These are phyloP conservation scores for Drosophila pallidifrons DNA, from an alignment of 1,140 invertebrate species.

Conservation along the genomic window DNA sequence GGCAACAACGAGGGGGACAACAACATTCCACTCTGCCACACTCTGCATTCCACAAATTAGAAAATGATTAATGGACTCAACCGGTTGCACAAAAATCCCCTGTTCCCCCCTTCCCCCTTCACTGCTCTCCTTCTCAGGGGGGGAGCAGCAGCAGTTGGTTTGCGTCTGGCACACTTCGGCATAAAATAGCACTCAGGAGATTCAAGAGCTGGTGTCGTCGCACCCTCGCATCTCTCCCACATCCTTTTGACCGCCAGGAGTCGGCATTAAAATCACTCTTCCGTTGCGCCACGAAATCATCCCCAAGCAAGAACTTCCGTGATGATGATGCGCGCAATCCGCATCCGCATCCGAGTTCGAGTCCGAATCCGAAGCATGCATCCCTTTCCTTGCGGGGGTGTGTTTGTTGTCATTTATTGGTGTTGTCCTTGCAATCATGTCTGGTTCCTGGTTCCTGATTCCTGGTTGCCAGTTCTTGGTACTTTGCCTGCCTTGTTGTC, in stretches of 20 bases:
- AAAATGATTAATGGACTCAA: conserved; percentile 85
- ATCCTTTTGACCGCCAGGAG: conserved; percentile 47
- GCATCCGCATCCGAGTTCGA: not conserved
- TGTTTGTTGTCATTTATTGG: conserved; percentile 83
- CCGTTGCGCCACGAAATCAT: conserved; percentile 54
- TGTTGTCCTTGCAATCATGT: conserved; percentile 61
- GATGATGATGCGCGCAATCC: conserved; percentile 20
- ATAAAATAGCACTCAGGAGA: conserved; percentile 83
- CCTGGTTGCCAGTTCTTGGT: conserved; percentile 17
- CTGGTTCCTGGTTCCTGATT: conserved; percentile 14
- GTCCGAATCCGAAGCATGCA: not conserved
- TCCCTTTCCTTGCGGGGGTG: conserved; percentile 53
- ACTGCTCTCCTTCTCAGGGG: conserved; percentile 2
- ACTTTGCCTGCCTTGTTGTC: conserved; percentile 41
- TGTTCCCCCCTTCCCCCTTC: not conserved
- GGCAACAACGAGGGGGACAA: conserved; percentile 5
- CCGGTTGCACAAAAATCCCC: conserved; percentile 68
- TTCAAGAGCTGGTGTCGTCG: conserved; percentile 27
- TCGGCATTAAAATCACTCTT: conserved; percentile 77
- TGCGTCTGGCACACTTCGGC: conserved; percentile 80
- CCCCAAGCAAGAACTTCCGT: not conserved
- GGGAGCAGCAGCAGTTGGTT: conserved; percentile 24
- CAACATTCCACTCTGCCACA: conserved; percentile 45
- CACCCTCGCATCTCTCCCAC: conserved; percentile 56
- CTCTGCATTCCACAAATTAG: conserved; percentile 84